phyloP scores from a whole-genome alignment of 2,113 vertebrate species.

The Thalassarche chlororhynchos region DNA sequence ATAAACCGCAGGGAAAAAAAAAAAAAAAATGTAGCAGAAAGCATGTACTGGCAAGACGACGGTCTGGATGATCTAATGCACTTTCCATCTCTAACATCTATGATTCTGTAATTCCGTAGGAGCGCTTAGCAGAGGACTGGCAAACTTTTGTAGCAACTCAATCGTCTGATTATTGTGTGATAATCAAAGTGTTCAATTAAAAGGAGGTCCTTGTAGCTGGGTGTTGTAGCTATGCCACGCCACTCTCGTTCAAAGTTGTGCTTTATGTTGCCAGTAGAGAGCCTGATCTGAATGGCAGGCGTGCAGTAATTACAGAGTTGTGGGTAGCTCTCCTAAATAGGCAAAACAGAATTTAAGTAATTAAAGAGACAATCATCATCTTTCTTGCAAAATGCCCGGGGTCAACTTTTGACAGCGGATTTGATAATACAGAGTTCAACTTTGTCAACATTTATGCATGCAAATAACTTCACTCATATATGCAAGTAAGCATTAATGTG shows the following conservation, averaged over 20 bases:
- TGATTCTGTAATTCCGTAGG: slow-evolving; percentile 20
- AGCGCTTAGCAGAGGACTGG: not conserved
- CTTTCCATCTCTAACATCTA: slow-evolving; percentile 51
- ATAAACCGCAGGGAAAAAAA: not conserved
- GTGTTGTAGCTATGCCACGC: not conserved
- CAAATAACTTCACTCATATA: not conserved
- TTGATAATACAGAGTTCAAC: not conserved
- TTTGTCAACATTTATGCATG: not conserved
- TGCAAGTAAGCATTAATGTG: rapidly evolving
- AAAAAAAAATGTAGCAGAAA: not conserved
- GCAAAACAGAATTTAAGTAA: slow-evolving; percentile 23
- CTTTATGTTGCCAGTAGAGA: not conserved
- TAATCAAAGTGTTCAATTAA: not conserved
- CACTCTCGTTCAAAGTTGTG: not conserved
- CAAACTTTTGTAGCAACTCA: not conserved
- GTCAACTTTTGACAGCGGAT: not conserved
- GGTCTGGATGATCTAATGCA: slow-evolving; percentile 43
- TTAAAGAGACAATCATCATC: slow-evolving; percentile 23
- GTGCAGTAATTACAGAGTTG: not conserved
- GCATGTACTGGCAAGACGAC: not conserved
- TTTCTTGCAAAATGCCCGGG: not conserved
- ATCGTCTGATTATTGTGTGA: not conserved
- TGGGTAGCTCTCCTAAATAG: not conserved
- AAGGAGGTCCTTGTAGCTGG: not conserved
- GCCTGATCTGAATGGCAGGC: not conserved